These are phyloP conservation scores for Melieria picta DNA, from an alignment of 2,888 invertebrate species.

Conservation along the genomic window DNA sequence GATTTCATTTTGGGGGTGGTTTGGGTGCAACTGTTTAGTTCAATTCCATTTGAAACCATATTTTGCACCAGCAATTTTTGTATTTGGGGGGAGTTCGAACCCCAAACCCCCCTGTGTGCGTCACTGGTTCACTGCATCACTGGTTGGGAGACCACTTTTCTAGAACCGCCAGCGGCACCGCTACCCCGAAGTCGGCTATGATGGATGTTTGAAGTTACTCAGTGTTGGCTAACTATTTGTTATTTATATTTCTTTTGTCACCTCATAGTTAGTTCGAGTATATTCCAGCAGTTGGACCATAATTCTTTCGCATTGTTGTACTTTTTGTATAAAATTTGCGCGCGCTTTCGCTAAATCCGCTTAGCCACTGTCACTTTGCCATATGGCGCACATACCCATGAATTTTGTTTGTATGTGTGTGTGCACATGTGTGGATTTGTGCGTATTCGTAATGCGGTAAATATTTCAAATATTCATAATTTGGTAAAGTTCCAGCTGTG, in stretches of 20 bases:
- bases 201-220: no score
- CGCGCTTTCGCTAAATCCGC: conserved; percentile 35
- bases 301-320: background rate
- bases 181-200: no score
- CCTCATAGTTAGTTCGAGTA: conserved; percentile 4
- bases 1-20: no score
- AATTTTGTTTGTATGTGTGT: background rate
- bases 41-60: no score
- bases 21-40: no score
- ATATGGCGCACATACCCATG: background rate
- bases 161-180: no score
- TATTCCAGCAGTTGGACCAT: background rate
- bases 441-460: conserved; percentile 7
- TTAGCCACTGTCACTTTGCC: conserved; percentile 29
- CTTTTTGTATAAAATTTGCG: conserved; percentile 16
- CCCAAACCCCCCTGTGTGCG: no score
- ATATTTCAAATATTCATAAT: conserved; percentile 43
- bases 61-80: no score
- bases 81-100: no score
- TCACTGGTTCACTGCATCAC: no score
- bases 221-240: background rate
- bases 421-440: background rate
- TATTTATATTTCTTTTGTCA: background rate
- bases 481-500: conserved; percentile 52
- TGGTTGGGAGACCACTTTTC: no score